Base-by-base conservation (phyloP, 1,140 invertebrate species). In the Laupala kohalensis region DNA sequence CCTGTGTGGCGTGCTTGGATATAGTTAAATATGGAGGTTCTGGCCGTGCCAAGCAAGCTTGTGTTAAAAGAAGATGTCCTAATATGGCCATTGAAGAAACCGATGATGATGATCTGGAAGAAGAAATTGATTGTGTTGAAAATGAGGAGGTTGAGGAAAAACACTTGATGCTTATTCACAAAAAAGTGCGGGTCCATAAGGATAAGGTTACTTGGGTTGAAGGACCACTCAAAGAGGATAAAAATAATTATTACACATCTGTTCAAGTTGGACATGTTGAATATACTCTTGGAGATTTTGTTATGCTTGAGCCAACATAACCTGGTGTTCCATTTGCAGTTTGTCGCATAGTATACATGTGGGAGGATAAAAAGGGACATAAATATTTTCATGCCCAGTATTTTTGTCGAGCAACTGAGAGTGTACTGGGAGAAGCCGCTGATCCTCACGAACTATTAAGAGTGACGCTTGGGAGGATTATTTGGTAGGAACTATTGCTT, bases 401-500 rank as follows among this genome's bases (percentile, higher is more conserved):
- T 77, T 91, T 9, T 74, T 86, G 87, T 69, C 84, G 90, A 75
- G 88, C 90, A 3, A 85, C 81, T 69, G 90, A 94, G 74, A 93
- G 92, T 0, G 85, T 94, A 73, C 80, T 95, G 24, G 92, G 91
- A 3, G 91, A 94, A 81, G 89, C 90, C 0, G 85, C 89, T n/a
- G 88, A 93, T 81, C 86, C 89, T 0, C 80, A 86, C 71, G 92
- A 95, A 83, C 78, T 95, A 28, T 94, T 93, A 81, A 76, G 89
- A 25, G 83, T 86, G 87, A 93, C 77, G 85, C 89, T 70, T 95
- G 93, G 79, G 87, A 89, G 73, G 86, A 91, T 74, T 84, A 86
- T 63, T 85, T 86, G 2, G 77, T 92, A 1, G 85, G 82, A 67
- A 85, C 85, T 12, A 83, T 90, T 64, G 78, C 80, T 25, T 78